These are phyloP conservation scores for Zapornia atra DNA, from an alignment of 2,113 vertebrate species.

Conservation along the genomic window DNA sequence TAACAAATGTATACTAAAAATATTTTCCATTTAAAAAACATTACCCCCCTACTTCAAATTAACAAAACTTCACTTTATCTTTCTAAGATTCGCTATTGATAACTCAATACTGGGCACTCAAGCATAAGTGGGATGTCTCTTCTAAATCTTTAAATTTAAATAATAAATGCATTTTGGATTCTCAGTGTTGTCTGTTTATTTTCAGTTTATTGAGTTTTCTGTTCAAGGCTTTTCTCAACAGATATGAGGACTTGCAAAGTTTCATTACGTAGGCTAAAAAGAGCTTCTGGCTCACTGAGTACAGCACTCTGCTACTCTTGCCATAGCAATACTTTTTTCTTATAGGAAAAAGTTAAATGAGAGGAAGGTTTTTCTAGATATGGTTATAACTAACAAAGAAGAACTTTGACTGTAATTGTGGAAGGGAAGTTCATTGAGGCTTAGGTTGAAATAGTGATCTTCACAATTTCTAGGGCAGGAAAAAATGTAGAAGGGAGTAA, in stretches of 20 bases:
- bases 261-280: neutral
- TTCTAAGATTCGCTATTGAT: neutral
- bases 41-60: neutral
- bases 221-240: neutral
- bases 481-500: neutral
- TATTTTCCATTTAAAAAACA: neutral
- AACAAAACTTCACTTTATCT: neutral
- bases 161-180: neutral
- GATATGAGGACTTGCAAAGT: neutral
- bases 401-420: neutral
- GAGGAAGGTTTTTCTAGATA: neutral
- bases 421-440: neutral
- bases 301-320: neutral
- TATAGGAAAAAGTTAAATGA: neutral
- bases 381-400: neutral
- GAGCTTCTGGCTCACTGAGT: neutral
- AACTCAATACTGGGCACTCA: neutral
- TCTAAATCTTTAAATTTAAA: neutral
- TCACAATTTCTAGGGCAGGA: neutral
- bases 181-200: neutral
- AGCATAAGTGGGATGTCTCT: neutral
- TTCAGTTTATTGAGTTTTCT: neutral
- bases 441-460: neutral
- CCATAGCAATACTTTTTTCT: neutral
- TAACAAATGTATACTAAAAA: neutral